A percentile compares a stretch with the other conserved stretches of the same genome.
phyloP scores from a whole-genome alignment of 2,888 invertebrate species.

The Sesamia inferens region DNA sequence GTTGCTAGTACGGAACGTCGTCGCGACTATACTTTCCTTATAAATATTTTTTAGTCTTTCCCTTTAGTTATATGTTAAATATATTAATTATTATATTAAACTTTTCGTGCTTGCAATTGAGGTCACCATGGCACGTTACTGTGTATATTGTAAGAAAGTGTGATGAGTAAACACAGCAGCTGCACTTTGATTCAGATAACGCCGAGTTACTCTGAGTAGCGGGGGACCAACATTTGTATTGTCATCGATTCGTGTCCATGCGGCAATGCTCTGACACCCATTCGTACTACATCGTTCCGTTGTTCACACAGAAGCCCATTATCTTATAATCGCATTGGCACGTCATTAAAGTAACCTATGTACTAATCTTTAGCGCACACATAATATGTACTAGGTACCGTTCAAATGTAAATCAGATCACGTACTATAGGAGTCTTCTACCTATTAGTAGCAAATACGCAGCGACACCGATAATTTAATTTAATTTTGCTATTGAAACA shows the following conservation, averaged over 20 bases:
- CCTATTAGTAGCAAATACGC: neutral
- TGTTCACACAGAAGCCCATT: neutral
- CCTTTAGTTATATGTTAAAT: neutral
- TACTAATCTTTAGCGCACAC: neutral
- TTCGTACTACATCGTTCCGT: neutral
- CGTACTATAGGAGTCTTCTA: no score
- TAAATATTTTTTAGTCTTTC: neutral
- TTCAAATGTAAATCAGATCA: no score
- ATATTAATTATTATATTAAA: no score
- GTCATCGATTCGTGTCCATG: no score
- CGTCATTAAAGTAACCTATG: no score
- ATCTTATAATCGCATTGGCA: constrained; percentile 2
- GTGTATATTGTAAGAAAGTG: neutral
- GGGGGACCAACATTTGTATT: no score
- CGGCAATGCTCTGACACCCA: neutral
- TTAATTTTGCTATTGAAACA: neutral
- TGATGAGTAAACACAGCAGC: constrained; percentile 1
- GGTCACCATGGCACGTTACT: neutral
- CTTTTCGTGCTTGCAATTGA: no score
- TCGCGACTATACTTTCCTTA: no score
- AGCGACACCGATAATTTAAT: no score
- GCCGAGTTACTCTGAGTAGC: neutral
- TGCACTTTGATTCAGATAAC: constrained; percentile 2
- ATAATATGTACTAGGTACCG: neutral
- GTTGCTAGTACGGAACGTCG: no score